Conservation (phyloP, 1,140 invertebrate species). For the Atopsyche davidsoni region DNA sequence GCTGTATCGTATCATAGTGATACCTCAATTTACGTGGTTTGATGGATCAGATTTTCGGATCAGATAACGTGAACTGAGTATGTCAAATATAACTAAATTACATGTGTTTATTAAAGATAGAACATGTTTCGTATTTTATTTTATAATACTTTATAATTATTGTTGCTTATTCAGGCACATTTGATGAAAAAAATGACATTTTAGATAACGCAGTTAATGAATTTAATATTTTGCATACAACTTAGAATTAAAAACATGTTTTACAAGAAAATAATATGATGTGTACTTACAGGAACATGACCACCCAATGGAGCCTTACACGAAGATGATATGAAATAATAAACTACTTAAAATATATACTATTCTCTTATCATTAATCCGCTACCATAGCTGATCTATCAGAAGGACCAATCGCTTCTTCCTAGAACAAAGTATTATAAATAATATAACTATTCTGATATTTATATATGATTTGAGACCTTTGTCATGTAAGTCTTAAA, state of each 20-base stretch:
- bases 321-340: not conserved
- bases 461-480: slow-evolving; percentile 4
- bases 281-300: not conserved
- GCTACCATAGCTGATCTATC: not conserved
- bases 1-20: too few species aligned
- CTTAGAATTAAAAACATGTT: not conserved
- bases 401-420: not conserved
- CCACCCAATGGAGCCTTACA: not conserved
- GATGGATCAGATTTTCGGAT: not conserved
- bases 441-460: slow-evolving; percentile 8
- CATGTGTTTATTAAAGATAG: not conserved
- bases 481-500: slow-evolving; percentile 5
- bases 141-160: not conserved
- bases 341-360: not conserved
- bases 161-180: not conserved
- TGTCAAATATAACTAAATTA: not conserved
- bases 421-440: slow-evolving; percentile 12
- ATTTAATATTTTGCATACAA: not conserved
- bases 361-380: not conserved
- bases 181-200: not conserved
- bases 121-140: not conserved
- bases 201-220: not conserved
- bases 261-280: not conserved
- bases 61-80: not conserved
- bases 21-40: not conserved